phyloP scores from a whole-genome alignment of 2,888 invertebrate genomes.

The Cheilosia pagana region DNA sequence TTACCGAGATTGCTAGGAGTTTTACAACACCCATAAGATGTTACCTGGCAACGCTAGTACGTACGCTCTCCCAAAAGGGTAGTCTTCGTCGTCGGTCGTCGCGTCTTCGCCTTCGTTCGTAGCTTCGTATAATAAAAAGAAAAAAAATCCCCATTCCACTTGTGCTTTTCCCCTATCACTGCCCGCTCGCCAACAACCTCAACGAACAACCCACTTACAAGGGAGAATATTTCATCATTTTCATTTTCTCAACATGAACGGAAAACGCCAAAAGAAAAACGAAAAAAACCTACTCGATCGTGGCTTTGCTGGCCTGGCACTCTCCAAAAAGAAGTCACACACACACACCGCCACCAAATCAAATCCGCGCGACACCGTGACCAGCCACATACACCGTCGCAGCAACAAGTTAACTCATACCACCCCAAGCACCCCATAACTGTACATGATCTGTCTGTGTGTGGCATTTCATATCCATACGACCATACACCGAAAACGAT shows the following conservation, averaged over 20 bases:
- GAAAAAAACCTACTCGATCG: conserved; percentile 60
- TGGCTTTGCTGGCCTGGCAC: conserved; percentile 22
- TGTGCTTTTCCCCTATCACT: conserved; percentile 8
- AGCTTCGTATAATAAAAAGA: too few species aligned
- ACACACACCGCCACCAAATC: conserved; percentile 24
- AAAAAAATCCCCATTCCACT: conserved; percentile 44
- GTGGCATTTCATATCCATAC: conserved; percentile 2
- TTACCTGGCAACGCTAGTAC: conserved; percentile 40
- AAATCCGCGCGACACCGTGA: conserved; percentile 32
- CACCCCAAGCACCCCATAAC: conserved; percentile 27
- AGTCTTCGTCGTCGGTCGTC: conserved; percentile 4
- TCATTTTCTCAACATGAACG: conserved; percentile 67
- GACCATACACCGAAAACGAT: conserved; percentile 14
- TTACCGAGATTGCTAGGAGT: not conserved
- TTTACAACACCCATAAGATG: not conserved
- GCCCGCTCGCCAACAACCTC: conserved; percentile 8
- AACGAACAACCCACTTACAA: conserved; percentile 69
- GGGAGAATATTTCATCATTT: conserved; percentile 74
- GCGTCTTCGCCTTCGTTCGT: not conserved
- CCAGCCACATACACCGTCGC: not conserved
- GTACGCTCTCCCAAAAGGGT: conserved; percentile 54
- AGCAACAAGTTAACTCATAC: conserved; percentile 53
- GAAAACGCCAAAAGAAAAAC: conserved; percentile 47
- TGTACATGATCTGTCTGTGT: conserved; percentile 45
- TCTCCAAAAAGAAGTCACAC: conserved; percentile 64